phyloP scores from a whole-genome alignment of 2,797 vertebrate genomes.

The Pteropus rufus region DNA sequence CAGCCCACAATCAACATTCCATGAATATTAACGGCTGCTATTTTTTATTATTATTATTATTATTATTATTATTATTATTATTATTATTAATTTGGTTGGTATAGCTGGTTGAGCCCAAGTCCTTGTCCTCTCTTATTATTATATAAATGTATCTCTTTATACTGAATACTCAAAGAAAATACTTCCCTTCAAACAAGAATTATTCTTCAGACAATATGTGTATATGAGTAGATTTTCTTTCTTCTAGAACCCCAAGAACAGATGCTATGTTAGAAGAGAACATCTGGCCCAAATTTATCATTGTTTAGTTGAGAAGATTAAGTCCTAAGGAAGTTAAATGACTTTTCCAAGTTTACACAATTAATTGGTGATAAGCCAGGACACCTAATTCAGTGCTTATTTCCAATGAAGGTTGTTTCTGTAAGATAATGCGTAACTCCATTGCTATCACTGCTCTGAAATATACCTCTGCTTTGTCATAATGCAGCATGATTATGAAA shows the following conservation, averaged over 20 bases:
- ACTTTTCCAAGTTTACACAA: conserved; percentile 11
- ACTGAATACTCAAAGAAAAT: background rate
- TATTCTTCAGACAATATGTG: background rate
- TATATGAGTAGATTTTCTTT: background rate
- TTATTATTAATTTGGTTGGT: background rate
- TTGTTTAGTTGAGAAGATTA: conserved; percentile 37
- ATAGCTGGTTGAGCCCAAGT: background rate
- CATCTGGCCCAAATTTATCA: conserved; percentile 35
- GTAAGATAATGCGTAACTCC: background rate
- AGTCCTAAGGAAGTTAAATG: conserved; percentile 9
- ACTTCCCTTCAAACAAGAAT: background rate
- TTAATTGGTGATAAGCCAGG: background rate
- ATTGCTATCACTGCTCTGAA: background rate
- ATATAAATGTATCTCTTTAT: background rate
- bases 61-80: background rate
- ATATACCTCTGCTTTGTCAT: background rate
- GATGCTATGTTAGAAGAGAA: conserved; percentile 12
- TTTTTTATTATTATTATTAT: background rate
- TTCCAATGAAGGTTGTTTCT: conserved; percentile 7
- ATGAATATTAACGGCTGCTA: background rate
- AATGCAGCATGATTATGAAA: background rate
- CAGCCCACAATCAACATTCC: background rate
- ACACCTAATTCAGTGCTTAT: conserved; percentile 31
- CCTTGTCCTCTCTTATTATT: background rate
- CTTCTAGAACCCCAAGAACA: background rate